A percentile compares a stretch with the other conserved stretches of the same genome.
Evolutionary conservation across 1,140 invertebrate species (phyloP).

Genomic region (Listronotus bonariensis): DNA sequence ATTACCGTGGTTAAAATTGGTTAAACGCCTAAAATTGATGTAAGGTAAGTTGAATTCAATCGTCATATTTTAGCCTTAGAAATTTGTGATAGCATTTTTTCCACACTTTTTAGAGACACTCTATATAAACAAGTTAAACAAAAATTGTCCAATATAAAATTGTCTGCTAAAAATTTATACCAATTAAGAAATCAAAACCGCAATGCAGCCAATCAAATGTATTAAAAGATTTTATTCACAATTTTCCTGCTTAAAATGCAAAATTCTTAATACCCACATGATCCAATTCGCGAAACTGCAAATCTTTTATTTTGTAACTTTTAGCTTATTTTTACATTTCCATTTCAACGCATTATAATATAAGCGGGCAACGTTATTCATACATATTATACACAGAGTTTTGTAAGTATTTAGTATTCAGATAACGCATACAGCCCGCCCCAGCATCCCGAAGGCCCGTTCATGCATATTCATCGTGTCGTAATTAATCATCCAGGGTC

Average conservation of each 20-base stretch:
- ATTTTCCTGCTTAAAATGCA: background rate
- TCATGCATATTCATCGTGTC: conserved; percentile 51
- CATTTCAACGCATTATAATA: conserved; percentile 18
- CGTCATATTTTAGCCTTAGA: too few species aligned
- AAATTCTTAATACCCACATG: background rate
- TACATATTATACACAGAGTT: conserved; percentile 35
- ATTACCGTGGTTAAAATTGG: too few species aligned
- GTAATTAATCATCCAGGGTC: conserved; percentile 49
- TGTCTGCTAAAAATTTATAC: too few species aligned
- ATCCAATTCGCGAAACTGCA: background rate
- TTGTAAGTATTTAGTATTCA: conserved; percentile 50
- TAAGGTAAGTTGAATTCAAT: too few species aligned
- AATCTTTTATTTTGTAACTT: conserved; percentile 25
- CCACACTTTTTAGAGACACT: too few species aligned
- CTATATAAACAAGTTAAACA: too few species aligned
- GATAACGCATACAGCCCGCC: conserved; percentile 43
- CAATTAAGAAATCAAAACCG: too few species aligned
- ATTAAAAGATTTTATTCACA: background rate
- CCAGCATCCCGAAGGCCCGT: conserved; percentile 26
- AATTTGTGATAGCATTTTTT: too few species aligned
- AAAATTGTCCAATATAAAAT: too few species aligned
- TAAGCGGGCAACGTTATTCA: conserved; percentile 31
- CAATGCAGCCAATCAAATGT: background rate
- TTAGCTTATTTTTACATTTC: conserved; percentile 26
- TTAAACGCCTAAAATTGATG: too few species aligned